These are phyloP conservation scores for Pachycephus smyrnensis DNA, from an alignment of 2,888 invertebrate species.

Conservation along the genomic window DNA sequence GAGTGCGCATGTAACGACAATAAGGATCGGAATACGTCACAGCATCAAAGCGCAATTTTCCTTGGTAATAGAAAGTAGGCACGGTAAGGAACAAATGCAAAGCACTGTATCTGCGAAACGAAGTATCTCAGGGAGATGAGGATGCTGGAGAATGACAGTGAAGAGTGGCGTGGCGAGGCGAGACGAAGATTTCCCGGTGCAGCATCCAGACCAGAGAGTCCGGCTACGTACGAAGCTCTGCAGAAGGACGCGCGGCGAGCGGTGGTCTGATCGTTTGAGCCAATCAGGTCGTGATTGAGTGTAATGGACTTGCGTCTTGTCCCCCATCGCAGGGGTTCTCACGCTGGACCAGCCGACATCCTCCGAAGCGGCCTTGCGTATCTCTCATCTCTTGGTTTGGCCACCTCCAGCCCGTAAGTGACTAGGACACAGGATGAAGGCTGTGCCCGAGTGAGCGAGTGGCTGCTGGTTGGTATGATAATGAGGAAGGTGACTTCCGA, in stretches of 20 bases:
- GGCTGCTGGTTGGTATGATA: conserved; percentile 62
- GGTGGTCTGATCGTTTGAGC: conserved; percentile 66
- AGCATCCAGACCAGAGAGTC: neutral
- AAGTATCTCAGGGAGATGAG: neutral
- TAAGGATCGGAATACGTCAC: neutral
- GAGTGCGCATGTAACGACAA: neutral
- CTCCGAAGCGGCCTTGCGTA: conserved; percentile 34
- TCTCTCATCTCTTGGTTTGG: conserved; percentile 54
- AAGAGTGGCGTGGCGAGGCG: neutral
- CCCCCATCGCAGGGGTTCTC: conserved; percentile 65
- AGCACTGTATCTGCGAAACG: neutral
- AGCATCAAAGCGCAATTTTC: neutral
- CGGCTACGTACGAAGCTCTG: conserved; percentile 37
- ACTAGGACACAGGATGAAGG: conserved; percentile 66
- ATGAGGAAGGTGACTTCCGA: conserved; percentile 68
- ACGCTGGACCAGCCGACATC: conserved; percentile 26
- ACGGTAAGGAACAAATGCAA: neutral
- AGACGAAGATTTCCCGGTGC: conserved; percentile 5
- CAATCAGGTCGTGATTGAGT: conserved; percentile 66
- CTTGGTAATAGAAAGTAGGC: neutral
- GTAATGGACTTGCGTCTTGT: conserved; percentile 68
- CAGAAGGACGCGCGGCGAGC: conserved; percentile 53
- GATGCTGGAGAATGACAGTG: conserved; percentile 21
- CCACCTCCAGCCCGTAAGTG: conserved; percentile 59
- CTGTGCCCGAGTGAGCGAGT: conserved; percentile 61